Percentiles rank a stretch among this genome's conserved stretches.
Evolutionary conservation across 2,888 invertebrate genomes (phyloP).

Genomic region (Tetropium fuscum): DNA sequence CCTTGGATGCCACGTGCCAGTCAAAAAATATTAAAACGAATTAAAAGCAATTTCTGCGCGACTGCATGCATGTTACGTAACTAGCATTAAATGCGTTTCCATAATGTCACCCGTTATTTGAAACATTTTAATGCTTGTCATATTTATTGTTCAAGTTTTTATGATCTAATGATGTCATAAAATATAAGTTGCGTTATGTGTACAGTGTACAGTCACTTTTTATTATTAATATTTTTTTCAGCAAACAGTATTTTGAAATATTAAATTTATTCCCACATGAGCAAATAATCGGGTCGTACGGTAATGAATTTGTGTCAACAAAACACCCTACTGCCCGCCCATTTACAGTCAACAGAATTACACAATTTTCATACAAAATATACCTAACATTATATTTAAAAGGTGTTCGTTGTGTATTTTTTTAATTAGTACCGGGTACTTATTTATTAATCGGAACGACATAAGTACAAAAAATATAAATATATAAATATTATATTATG

Average conservation of each 20-base stretch:
- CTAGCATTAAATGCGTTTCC: not conserved
- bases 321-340: not conserved
- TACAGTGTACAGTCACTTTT: not conserved
- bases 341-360: slow-evolving; percentile 15
- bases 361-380: not conserved
- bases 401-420: not conserved
- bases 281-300: not conserved
- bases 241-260: not conserved
- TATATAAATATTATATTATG: too few species aligned
- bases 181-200: not conserved
- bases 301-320: slow-evolving; percentile 17
- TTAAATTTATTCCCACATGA: not conserved
- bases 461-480: too few species aligned
- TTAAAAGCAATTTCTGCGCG: slow-evolving; percentile 7
- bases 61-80: slow-evolving; percentile 9
- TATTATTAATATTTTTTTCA: slow-evolving; percentile 7
- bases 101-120: slow-evolving; percentile 12
- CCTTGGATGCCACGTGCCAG: not conserved
- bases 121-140: slow-evolving; percentile 12
- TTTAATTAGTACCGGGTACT: not conserved
- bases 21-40: not conserved
- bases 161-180: slow-evolving; percentile 7
- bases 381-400: not conserved
- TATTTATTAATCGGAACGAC: slow-evolving; percentile 8
- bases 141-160: slow-evolving; percentile 12